Conservation (phyloP, 1,140 invertebrate species). For the Hypsibius dujardini region DNA sequence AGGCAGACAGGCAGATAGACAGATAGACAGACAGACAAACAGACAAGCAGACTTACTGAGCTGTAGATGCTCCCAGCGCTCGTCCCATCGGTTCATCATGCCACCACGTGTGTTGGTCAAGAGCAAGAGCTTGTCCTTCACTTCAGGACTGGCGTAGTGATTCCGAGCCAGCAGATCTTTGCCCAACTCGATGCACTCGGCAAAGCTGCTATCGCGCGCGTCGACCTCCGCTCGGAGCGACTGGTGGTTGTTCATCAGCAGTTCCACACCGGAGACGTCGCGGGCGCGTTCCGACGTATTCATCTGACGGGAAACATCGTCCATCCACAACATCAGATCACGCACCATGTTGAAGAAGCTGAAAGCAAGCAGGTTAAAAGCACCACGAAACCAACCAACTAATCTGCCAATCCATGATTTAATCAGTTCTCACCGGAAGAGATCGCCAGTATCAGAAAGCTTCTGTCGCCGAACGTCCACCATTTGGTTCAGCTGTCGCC, state of each 20-base stretch:
- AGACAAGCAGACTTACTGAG: conserved; percentile 50
- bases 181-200: conserved; percentile 78
- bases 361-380: conserved; percentile 26
- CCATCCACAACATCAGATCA: conserved; percentile 94
- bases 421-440: conserved; percentile 42
- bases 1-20: no score
- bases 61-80: conserved; percentile 90
- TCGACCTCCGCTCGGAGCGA: conserved; percentile 97
- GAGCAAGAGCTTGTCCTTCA: conserved; percentile 77
- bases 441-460: conserved; percentile 76
- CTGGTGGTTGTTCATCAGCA: conserved; percentile 98
- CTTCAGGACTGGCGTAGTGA: conserved; percentile 76
- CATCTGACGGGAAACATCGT: conserved; percentile 90
- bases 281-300: conserved; percentile 93
- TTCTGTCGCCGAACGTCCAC: conserved; percentile 68
- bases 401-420: not conserved
- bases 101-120: conserved; percentile 77
- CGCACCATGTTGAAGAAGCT: conserved; percentile 95
- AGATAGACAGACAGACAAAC: not conserved
- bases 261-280: conserved; percentile 91
- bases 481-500: conserved; percentile 68
- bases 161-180: conserved; percentile 80
- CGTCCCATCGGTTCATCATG: conserved; percentile 85
- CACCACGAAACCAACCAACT: not conserved
- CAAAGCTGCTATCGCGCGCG: conserved; percentile 89